phyloP scores from a whole-genome alignment of 1,140 invertebrate genomes.

The Lethrus apterus region DNA sequence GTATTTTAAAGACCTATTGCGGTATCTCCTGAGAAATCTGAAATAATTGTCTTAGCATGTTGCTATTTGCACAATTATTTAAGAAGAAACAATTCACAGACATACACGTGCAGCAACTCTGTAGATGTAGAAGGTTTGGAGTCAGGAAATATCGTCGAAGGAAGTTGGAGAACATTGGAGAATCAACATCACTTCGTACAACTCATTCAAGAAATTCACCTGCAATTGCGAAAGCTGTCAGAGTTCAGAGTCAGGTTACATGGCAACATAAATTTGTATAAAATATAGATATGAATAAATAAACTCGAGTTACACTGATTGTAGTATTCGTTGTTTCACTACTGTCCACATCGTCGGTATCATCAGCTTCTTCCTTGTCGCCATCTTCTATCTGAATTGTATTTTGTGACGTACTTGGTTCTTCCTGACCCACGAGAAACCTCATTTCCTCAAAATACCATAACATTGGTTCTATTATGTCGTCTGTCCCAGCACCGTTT shows the following conservation, averaged over 20 bases:
- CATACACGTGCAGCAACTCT: constrained; percentile 4
- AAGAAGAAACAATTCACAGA: constrained; percentile 7
- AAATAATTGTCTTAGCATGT: constrained; percentile 12
- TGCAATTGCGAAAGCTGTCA: constrained; percentile 6
- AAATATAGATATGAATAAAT: constrained; percentile 3
- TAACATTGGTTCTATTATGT: no score
- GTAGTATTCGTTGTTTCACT: constrained; percentile 7
- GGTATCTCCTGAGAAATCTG: constrained; percentile 1
- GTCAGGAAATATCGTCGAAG: constrained; percentile 6
- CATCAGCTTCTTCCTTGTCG: neutral
- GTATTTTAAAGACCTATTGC: constrained; percentile 5
- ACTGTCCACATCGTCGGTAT: no score
- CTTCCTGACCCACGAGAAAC: constrained; percentile 4
- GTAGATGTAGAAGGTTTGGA: constrained; percentile 8
- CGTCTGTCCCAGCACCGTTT: no score
- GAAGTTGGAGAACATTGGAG: constrained; percentile 10
- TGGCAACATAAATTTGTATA: constrained; percentile 10
- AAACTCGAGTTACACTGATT: constrained; percentile 4
- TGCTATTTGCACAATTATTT: constrained; percentile 15
- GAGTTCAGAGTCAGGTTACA: constrained; percentile 11
- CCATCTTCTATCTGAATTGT: no score
- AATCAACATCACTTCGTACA: constrained; percentile 8
- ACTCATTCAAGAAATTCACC: constrained; percentile 14
- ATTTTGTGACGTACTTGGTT: constrained; percentile 6
- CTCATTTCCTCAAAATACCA: no score